Evolutionary conservation across 2,797 vertebrate species (phyloP).

Genomic region (Craterocephalus amniculus): DNA sequence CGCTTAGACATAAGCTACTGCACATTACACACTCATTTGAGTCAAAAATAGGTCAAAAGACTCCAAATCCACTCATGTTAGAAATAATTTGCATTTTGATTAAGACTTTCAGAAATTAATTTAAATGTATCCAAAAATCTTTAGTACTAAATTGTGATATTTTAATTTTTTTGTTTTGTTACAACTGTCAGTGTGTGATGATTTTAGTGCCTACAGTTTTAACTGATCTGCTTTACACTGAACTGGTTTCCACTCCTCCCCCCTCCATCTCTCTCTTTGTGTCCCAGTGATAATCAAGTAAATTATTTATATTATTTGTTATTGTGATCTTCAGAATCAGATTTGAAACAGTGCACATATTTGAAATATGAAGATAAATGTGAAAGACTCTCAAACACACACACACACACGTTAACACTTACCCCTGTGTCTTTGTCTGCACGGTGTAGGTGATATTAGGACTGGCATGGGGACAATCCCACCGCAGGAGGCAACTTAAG

Average conservation of each 20-base stretch:
- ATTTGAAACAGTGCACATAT: too few species aligned
- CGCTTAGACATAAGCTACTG: background rate
- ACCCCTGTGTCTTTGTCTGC: slow-evolving; percentile 78
- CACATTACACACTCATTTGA: too few species aligned
- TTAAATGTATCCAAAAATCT: background rate
- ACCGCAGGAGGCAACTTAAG: slow-evolving; percentile 78
- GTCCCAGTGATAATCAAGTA: too few species aligned
- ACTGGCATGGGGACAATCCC: slow-evolving; percentile 75
- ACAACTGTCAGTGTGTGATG: background rate
- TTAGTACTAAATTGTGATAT: too few species aligned
- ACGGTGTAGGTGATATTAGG: slow-evolving; percentile 77
- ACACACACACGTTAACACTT: slow-evolving; percentile 28
- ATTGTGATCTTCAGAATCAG: too few species aligned
- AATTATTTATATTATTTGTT: too few species aligned
- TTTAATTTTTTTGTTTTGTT: background rate
- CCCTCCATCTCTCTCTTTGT: too few species aligned
- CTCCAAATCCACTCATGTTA: too few species aligned
- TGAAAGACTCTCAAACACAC: background rate
- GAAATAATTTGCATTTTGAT: background rate
- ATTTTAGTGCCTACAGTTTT: background rate
- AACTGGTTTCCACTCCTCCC: background rate
- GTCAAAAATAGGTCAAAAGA: too few species aligned
- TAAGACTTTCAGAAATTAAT: background rate
- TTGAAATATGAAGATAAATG: too few species aligned
- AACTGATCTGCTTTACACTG: background rate